Evolutionary conservation across 2,888 invertebrate genomes (phyloP), one percentile per base, ranked within the genome.

Genomic region (Epirrhoe alternata): DNA sequence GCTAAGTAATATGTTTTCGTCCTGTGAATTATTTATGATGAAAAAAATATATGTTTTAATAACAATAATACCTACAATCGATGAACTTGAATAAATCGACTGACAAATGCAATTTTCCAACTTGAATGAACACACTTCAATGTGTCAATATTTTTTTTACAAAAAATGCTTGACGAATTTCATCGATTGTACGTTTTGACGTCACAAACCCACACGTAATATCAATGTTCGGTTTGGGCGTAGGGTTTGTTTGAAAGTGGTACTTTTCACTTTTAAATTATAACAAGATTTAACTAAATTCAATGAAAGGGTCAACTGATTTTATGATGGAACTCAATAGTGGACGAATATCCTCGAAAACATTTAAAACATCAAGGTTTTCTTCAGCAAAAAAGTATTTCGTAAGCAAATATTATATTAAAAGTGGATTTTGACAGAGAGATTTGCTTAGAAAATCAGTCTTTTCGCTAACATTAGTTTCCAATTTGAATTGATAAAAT

Each of bases 141-240:
- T 5, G 33, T 33, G 7, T 1, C 8, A 35, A 35, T 10, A 12
- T 42, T 42, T 42, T 42, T 5, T 12, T 10, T 12, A 4, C 38
- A 12, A 42, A 42, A 42, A 33, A 10, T 38, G 35, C 24, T 3
- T 55, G 24, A 24, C 3, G 24, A 24, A 6, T 61, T 56, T 69
- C 52, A 68, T 61, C 56, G 56, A 69, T 50, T 53, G 62, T 65
- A 66, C 64, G 42, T 54, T 24, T 0, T 17, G 60, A 70, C 68
- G 65, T 65, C 66, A 70, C 74, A 72, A 65, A 69, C 73, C 70
- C 70, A 74, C 72, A 70, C 62, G 61, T 55, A 30, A 56, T 63
- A 63, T 47, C 6, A 65, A 70, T 68, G 72, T 64, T 51, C 24
- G 66, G 62, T 58, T 66, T 62, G 52, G 68, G 45, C 52, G 47